phyloP scores from a whole-genome alignment of 1,140 invertebrate species.

The Procambarus virginalis region DNA sequence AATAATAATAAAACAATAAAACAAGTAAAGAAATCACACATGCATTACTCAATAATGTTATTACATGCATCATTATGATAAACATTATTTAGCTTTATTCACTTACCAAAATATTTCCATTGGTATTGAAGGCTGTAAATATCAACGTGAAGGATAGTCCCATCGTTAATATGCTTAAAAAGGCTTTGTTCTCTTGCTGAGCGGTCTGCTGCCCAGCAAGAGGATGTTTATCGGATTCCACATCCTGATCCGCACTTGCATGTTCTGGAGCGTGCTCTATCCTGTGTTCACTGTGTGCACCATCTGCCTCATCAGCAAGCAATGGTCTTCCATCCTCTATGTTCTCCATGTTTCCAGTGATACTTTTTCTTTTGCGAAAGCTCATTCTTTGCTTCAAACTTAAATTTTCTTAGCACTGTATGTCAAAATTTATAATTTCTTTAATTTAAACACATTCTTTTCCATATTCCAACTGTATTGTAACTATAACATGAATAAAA shows the following conservation, averaged over 20 bases:
- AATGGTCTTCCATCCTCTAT: conserved; percentile 14
- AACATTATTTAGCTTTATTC: no score
- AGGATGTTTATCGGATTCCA: conserved; percentile 12
- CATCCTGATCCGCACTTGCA: neutral
- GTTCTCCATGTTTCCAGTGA: neutral
- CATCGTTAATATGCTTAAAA: conserved; percentile 12
- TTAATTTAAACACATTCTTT: no score
- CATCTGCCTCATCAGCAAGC: conserved; percentile 2
- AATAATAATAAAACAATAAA: no score
- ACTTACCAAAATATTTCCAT: conserved; percentile 47
- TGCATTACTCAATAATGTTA: no score
- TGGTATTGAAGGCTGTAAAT: conserved; percentile 54
- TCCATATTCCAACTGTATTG: no score
- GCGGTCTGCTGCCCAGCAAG: neutral
- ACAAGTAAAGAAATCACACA: no score
- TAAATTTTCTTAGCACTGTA: no score
- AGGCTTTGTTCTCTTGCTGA: conserved; percentile 14
- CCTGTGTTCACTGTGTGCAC: neutral
- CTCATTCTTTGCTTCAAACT: neutral
- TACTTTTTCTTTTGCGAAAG: conserved; percentile 12
- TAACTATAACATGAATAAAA: no score
- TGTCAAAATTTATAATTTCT: no score
- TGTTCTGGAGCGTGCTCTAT: neutral
- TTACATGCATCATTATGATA: no score
- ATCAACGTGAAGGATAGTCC: conserved; percentile 27